These are phyloP conservation scores for Lepidocolaptes lacrymiger DNA, from an alignment of 2,797 vertebrate species.

Conservation along the genomic window DNA sequence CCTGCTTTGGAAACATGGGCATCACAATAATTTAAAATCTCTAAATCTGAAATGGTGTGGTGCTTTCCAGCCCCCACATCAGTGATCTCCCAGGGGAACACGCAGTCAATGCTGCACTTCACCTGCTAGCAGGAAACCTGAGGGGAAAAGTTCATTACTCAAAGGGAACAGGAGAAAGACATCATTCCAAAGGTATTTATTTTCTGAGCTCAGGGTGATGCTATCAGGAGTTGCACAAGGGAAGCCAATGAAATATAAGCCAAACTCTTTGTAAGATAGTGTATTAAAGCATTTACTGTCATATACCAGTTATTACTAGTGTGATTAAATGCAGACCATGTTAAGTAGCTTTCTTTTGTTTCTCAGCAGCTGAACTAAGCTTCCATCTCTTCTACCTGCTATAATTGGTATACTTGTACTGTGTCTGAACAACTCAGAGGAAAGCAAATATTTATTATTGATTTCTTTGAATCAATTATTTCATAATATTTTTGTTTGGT, in stretches of 20 bases:
- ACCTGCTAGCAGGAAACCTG: conserved; percentile 5
- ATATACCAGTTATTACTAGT: conserved; percentile 59
- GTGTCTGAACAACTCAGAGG: conserved; percentile 70
- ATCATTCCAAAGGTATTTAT: background rate
- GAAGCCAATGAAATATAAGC: conserved; percentile 51
- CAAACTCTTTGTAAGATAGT: conserved; percentile 70
- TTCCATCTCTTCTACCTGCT: conserved; percentile 63
- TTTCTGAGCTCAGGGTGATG: background rate
- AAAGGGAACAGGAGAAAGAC: background rate
- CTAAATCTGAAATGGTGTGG: background rate
- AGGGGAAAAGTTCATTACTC: background rate
- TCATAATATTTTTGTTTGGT: conserved; percentile 33
- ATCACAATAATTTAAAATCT: background rate
- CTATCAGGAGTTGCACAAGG: conserved; percentile 29
- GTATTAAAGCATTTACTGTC: conserved; percentile 70
- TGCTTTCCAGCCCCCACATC: background rate
- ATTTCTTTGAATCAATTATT: conserved; percentile 73
- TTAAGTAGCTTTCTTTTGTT: conserved; percentile 55
- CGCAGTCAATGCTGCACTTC: background rate
- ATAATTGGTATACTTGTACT: conserved; percentile 56
- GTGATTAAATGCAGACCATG: conserved; percentile 56
- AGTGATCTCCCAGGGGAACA: background rate
- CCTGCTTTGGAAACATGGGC: background rate
- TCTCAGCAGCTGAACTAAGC: conserved; percentile 51
- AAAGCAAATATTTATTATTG: conserved; percentile 76